Evolutionary conservation across 2,888 invertebrate genomes (phyloP), one percentile per base, ranked within the genome.

Genomic region (Oscheius sp.): DNA sequence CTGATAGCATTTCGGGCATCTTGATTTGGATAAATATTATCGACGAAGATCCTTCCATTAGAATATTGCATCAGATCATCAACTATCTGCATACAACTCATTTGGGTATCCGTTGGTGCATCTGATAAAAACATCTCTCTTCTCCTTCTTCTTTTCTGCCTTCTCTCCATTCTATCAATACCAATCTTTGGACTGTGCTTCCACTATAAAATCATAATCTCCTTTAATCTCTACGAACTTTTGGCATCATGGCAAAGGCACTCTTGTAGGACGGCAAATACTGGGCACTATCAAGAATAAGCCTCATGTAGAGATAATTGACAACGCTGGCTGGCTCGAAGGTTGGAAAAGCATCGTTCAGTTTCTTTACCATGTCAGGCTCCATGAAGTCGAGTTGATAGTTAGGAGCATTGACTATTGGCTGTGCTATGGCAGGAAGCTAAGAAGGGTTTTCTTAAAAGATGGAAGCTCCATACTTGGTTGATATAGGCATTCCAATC

Each of bases 11-110:
- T 8, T 8, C 72, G 67, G 22, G 78, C 72, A 1, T 54, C 41
- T 0, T 41, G 32, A 28, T 57, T 75, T n/a, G 80, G 80, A 67
- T 79, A 82, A 61, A 78, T 69, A 32, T 74, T 75, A 62, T 82
- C 82, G 49, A 82, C 69, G 64, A 81, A 82, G 1, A 82, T 73
- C 22, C 82, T 72, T 59, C 81, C 82, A 38, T 79, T 81, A 6
- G 80, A 74, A 45, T 74, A 80, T 28, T 72, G 72, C 72, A 81
- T 69, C 65, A 73, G 56, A 36, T 67, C 65, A 33, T 74, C 71
- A 45, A 71, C 73, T 30, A 69, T 33, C 9, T 20, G 6, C 17
- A 57, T 57, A n/a, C 66, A 66, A 3, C 14, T 20, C 2, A n/a
- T 6, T 0, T 64, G 22, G 24, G 50, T 20, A 12, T 32, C 1